phyloP scores from a whole-genome alignment of 2,797 vertebrate genomes.

The Delichon dasypus region DNA sequence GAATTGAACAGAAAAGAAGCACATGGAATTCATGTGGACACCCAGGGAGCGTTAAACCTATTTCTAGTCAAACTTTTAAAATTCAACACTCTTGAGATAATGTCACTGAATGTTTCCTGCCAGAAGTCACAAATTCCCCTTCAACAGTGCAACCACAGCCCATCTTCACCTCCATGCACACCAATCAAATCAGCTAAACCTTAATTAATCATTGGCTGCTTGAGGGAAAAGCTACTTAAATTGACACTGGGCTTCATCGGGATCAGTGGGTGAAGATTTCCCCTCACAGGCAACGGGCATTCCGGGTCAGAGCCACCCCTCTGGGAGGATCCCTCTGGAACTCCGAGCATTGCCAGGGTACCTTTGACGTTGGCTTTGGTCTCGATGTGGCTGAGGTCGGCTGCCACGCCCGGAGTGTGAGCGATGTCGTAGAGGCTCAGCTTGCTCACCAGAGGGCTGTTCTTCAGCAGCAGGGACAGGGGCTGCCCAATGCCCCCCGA shows the following conservation, averaged over 20 bases:
- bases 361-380: slow-evolving; percentile 90
- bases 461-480: slow-evolving; percentile 95
- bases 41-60: not conserved
- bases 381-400: slow-evolving; percentile 97
- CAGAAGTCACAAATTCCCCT: not conserved
- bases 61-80: not conserved
- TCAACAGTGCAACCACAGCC: not conserved
- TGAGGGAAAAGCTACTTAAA: not conserved
- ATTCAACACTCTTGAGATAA: not conserved
- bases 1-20: not conserved
- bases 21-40: accelerated
- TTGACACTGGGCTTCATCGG: not conserved
- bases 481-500: slow-evolving; percentile 97
- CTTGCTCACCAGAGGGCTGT: slow-evolving; percentile 91
- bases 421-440: slow-evolving; percentile 93
- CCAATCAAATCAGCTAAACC: not conserved
- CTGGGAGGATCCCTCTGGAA: accelerated
- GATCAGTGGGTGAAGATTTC: not conserved
- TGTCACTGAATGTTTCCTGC: not conserved
- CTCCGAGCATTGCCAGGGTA: not conserved
- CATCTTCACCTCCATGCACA: not conserved
- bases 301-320: not conserved
- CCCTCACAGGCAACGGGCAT: accelerated
- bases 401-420: slow-evolving; percentile 93
- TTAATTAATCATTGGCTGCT: not conserved